phyloP scores from a whole-genome alignment of 2,888 invertebrate genomes.

The Hydriomena furcata region DNA sequence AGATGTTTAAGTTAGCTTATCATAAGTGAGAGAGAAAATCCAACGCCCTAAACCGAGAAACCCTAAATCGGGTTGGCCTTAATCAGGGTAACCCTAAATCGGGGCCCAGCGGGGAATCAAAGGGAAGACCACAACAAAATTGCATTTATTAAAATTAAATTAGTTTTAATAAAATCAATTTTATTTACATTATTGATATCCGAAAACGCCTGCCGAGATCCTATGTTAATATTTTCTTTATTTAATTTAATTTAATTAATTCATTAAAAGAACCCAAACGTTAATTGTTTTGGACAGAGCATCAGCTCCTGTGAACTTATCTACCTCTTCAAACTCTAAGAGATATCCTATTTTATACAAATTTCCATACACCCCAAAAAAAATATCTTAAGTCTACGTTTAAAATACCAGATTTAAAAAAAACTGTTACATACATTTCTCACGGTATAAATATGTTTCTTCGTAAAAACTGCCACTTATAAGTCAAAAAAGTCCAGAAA shows the following conservation, averaged over 20 bases:
- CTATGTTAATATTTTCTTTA: constrained; percentile 48
- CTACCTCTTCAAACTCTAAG: constrained; percentile 54
- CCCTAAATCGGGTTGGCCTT: no score
- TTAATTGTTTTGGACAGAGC: constrained; percentile 59
- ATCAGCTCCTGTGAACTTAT: constrained; percentile 58
- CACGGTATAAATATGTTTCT: constrained; percentile 61
- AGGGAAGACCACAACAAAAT: constrained; percentile 43
- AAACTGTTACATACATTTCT: constrained; percentile 39
- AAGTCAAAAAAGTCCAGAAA: constrained; percentile 37
- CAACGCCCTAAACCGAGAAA: no score
- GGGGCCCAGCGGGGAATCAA: constrained; percentile 6
- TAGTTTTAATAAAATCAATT: no score
- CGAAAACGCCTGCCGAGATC: constrained; percentile 59
- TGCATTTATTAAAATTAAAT: constrained; percentile 69
- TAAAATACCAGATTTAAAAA: constrained; percentile 60
- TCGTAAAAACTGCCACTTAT: constrained; percentile 5
- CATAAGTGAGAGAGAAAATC: background rate
- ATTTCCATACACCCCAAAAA: constrained; percentile 77
- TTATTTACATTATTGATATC: background rate
- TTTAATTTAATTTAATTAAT: constrained; percentile 24
- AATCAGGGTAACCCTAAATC: background rate
- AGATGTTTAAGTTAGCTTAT: background rate
- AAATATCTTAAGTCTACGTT: constrained; percentile 57
- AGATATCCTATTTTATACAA: constrained; percentile 78
- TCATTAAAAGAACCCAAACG: constrained; percentile 74